Conservation (phyloP, 2,888 invertebrate species). For the Nebria salina region DNA sequence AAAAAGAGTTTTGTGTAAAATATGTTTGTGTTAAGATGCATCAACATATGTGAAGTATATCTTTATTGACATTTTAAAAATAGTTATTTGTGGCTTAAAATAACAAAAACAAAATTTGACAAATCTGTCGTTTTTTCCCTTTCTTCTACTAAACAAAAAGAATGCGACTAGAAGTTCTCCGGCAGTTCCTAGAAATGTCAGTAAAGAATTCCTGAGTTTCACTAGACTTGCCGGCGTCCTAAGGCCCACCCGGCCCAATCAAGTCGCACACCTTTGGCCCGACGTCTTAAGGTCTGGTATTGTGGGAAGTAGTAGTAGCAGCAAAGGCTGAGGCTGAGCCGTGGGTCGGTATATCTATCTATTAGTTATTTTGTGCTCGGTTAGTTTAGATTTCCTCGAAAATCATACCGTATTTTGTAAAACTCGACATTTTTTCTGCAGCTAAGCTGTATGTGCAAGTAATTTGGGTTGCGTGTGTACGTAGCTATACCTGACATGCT, state of each 20-base stretch:
- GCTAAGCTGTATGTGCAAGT: conserved; percentile 26
- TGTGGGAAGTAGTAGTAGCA: conserved; percentile 2
- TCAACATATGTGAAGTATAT: too few relatives aligned
- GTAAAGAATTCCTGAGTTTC: conserved; percentile 55
- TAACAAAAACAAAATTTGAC: not conserved
- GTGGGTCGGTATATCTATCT: not conserved
- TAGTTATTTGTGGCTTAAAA: not conserved
- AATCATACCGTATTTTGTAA: conserved; percentile 26
- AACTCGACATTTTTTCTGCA: conserved; percentile 25
- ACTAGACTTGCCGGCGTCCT: conserved; percentile 56
- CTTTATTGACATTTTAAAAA: not conserved
- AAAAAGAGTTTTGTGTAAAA: too few relatives aligned
- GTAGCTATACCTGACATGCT: conserved; percentile 23
- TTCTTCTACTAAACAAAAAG: conserved; percentile 10
- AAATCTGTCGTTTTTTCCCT: conserved; percentile 16
- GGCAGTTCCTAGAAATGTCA: conserved; percentile 56
- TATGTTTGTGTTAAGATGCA: too few relatives aligned
- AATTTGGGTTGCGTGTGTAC: conserved; percentile 23
- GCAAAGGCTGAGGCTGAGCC: not conserved
- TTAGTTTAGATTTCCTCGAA: conserved; percentile 17
- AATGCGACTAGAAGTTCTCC: conserved; percentile 18
- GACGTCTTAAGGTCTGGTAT: conserved; percentile 9
- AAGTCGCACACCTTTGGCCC: conserved; percentile 4
- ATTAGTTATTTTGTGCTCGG: not conserved
- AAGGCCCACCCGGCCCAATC: conserved; percentile 28